Evolutionary conservation across 2,888 invertebrate genomes (phyloP).

Genomic region (Limnephilus marmoratus): DNA sequence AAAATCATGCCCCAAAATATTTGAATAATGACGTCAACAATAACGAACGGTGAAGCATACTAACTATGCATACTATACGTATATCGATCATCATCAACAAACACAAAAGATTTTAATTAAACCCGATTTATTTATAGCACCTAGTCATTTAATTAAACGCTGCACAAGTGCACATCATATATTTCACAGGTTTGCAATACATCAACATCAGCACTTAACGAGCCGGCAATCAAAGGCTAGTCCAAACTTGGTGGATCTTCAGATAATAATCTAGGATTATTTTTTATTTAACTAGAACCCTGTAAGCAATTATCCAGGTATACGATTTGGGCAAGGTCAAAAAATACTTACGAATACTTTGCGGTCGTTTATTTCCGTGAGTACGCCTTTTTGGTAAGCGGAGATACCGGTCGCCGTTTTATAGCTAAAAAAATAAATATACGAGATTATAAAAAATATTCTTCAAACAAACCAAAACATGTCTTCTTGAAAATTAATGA

Average conservation of each 20-base stretch:
- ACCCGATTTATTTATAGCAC: not conserved
- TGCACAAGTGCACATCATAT: not conserved
- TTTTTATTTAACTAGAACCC: not conserved
- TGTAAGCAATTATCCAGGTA: not conserved
- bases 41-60: not conserved
- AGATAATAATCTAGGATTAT: not conserved
- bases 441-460: not conserved
- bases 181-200: not conserved
- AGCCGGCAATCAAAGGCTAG: not conserved
- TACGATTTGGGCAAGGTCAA: not conserved
- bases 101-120: not conserved
- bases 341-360: conserved; percentile 69
- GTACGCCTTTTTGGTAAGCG: conserved; percentile 74
- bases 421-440: conserved; percentile 72
- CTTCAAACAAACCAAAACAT: not conserved
- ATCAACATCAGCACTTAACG: not conserved
- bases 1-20: not conserved
- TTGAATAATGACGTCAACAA: not conserved
- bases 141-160: not conserved
- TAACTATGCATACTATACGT: not conserved
- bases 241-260: not conserved
- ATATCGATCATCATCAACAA: not conserved
- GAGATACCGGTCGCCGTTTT: conserved; percentile 79
- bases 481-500: not conserved
- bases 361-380: conserved; percentile 72